Conservation (phyloP, 2,888 invertebrate genomes). For the Dysmachus trigonus region DNA sequence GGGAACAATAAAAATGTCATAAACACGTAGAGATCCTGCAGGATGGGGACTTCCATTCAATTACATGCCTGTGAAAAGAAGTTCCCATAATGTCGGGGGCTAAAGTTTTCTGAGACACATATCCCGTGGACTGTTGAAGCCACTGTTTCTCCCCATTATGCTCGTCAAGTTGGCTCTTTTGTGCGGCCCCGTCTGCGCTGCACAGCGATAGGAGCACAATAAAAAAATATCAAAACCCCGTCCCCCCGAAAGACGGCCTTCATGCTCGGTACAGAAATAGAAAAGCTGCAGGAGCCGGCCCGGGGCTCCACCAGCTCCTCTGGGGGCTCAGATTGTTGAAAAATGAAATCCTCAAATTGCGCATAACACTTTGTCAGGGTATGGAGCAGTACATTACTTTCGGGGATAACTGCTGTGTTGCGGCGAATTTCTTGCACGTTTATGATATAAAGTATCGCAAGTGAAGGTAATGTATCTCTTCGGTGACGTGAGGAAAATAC, state of each 20-base stretch:
- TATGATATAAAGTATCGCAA: constrained; percentile 49
- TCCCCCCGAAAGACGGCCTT: neutral
- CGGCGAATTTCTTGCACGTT: constrained; percentile 46
- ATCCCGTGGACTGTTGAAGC: neutral
- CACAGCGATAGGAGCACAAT: neutral
- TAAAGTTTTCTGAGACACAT: neutral
- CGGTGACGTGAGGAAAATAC: constrained; percentile 48
- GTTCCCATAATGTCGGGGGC: neutral
- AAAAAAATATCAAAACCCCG: constrained; percentile 10
- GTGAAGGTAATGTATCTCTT: constrained; percentile 50
- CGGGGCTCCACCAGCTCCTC: neutral
- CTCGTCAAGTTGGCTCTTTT: neutral
- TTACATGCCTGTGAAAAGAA: neutral
- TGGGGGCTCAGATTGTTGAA: constrained; percentile 19
- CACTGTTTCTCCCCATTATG: constrained; percentile 12
- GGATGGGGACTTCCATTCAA: neutral
- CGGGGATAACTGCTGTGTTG: constrained; percentile 40
- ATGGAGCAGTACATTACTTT: constrained; percentile 18
- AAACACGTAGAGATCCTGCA: neutral
- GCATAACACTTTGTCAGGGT: constrained; percentile 41
- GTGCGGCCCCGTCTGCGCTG: neutral
- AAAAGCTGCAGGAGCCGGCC: constrained; percentile 17
- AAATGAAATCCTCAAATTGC: constrained; percentile 43
- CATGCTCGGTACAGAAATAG: constrained; percentile 12
- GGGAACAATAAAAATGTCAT: neutral